Evolutionary conservation across 2,113 vertebrate species (phyloP), one percentile per base, ranked within the genome.

Genomic region (Rhinogobius similis): DNA sequence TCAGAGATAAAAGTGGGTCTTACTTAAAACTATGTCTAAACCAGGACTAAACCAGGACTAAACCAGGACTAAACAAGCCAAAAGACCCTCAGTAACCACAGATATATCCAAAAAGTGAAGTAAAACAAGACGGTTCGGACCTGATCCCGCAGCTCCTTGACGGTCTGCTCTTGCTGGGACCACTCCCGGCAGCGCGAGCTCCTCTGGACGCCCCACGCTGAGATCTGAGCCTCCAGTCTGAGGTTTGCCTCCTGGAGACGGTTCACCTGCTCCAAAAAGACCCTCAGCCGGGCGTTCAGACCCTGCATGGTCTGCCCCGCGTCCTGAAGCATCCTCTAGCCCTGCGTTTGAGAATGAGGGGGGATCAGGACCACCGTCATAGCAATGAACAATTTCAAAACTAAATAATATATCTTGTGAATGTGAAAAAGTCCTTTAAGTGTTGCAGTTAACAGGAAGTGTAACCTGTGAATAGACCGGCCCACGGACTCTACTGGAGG

Each of bases 221-320:
- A 38, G 43, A 94, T 92, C 78, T 89, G 86, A 23, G 83, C 77
- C 81, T 93, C 89, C 43, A 94, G 81, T 7, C 2, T 61, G 13
- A 4, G 44, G 82, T 94, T 94, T 38, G 80, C 69, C 62, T 87
- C 78, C 76, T 93, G 90, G 69, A 94, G 87, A 70, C 44, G 43
- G 63, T 76, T 82, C 50, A 91, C 87, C 43, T 92, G 91, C 68
- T 92, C 86, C 85, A 94, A 68, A 72, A 94, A 93, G 52, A 80
- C 79, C 62, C 81, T 87, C 55, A 94, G 41, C 0, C 89, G 82
- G 8, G 70, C 59, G 7, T 93, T 93, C 32, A 94, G 84, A 3
- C 78, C 82, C 75, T 62, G 71, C 82, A 92, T 79, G 44, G 85
- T 85, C n/a, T 48, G 72, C 24, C 86, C 81, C 1, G 84, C 83